Percentiles rank a stretch among this genome's conserved stretches.
phyloP scores from a whole-genome alignment of 2,888 invertebrate species.

The Eueremaeus valkanovi region DNA sequence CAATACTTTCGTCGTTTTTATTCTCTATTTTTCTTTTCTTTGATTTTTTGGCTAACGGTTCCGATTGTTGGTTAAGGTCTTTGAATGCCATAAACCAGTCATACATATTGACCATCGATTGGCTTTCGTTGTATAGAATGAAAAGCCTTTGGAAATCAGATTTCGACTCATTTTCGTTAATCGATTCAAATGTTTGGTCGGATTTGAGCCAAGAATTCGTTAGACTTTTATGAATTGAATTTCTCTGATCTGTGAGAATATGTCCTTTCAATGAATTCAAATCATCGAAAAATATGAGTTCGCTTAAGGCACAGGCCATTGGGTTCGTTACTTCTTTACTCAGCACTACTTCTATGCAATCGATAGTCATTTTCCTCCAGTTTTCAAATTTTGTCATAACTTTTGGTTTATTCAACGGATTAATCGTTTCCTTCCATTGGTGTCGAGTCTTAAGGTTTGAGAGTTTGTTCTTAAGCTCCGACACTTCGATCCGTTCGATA shows the following conservation, averaged over 20 bases:
- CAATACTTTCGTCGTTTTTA: conserved; percentile 1
- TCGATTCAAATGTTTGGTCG: no score
- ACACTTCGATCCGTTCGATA: conserved; percentile 6
- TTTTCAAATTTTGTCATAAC: conserved; percentile 31
- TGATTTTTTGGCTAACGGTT: neutral
- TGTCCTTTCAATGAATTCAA: conserved; percentile 2
- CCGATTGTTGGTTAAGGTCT: neutral
- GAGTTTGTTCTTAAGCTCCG: conserved; percentile 31
- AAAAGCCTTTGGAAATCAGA: neutral
- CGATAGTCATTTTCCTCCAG: conserved; percentile 27
- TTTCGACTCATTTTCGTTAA: neutral
- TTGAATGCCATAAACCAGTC: conserved; percentile 2
- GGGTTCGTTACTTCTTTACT: neutral
- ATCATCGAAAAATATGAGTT: conserved; percentile 19
- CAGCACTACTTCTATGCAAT: neutral
- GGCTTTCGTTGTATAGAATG: conserved; percentile 14
- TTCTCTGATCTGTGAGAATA: conserved; percentile 9
- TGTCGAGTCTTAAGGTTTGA: conserved; percentile 30
- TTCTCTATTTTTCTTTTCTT: neutral
- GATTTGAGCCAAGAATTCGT: neutral
- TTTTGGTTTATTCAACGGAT: conserved; percentile 25
- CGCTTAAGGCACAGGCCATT: neutral
- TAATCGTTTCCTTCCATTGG: conserved; percentile 36
- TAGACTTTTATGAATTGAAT: conserved; percentile 9
- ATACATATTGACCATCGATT: conserved; percentile 29